Conservation (phyloP, 2,888 invertebrate genomes). For the Eledone cirrhosa region DNA sequence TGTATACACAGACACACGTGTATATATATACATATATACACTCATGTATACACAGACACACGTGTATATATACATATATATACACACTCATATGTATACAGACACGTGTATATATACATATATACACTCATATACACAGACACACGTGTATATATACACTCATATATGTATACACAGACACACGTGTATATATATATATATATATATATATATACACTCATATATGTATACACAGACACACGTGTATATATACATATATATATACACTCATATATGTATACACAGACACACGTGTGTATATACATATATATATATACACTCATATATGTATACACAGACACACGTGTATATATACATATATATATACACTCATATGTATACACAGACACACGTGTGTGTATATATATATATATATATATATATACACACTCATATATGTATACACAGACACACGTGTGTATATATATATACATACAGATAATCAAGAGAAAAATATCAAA, state of each 20-base stretch:
- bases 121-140: not conserved
- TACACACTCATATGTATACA: not conserved
- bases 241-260: not conserved
- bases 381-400: not conserved
- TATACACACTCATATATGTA: not conserved
- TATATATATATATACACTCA: not conserved
- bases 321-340: not conserved
- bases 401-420: not conserved
- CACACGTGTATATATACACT: not conserved
- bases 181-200: not conserved
- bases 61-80: not conserved
- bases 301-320: not conserved
- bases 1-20: not conserved
- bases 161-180: not conserved
- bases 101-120: not conserved
- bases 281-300: not conserved
- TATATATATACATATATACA: not conserved
- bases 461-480: not conserved
- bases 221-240: not conserved
- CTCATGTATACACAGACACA: not conserved
- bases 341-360: not conserved
- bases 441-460: not conserved
- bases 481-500: not conserved
- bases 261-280: not conserved
- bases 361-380: not conserved